Evolutionary conservation across 1,140 invertebrate genomes (phyloP).

Genomic region (Drosophila lowei): DNA sequence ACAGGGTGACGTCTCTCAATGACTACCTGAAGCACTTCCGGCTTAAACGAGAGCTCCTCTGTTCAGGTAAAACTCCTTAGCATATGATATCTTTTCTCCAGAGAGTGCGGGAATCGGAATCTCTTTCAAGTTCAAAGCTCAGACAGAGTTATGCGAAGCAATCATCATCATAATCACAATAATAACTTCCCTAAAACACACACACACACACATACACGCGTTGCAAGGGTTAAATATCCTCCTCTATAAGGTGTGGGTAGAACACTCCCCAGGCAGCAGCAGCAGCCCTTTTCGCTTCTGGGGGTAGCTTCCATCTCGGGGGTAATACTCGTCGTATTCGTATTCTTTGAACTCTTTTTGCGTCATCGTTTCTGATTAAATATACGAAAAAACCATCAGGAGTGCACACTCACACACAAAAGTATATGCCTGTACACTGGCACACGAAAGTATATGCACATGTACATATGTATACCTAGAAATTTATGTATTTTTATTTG

Average conservation of each 20-base stretch:
- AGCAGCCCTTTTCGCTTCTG: slow-evolving; percentile 34
- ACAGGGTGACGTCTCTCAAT: slow-evolving; percentile 49
- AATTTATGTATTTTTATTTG: slow-evolving; percentile 66
- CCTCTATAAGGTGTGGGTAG: slow-evolving; percentile 31
- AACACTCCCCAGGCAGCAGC: slow-evolving; percentile 15
- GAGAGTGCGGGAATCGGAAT: slow-evolving; percentile 36
- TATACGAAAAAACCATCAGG: slow-evolving; percentile 48
- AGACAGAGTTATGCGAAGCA: slow-evolving; percentile 47
- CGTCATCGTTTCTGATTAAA: slow-evolving; percentile 79
- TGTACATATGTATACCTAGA: slow-evolving; percentile 25
- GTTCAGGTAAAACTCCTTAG: slow-evolving; percentile 41
- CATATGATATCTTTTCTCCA: slow-evolving; percentile 27
- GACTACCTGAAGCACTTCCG: slow-evolving; percentile 72
- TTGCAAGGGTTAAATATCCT: slow-evolving; percentile 48
- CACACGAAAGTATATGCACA: neutral
- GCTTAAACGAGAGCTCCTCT: slow-evolving; percentile 22
- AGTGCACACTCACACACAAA: slow-evolving; percentile 16
- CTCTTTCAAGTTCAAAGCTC: slow-evolving; percentile 61
- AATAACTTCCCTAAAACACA: slow-evolving; percentile 46
- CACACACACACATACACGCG: slow-evolving; percentile 19
- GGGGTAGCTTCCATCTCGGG: slow-evolving; percentile 47
- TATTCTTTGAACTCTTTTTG: slow-evolving; percentile 68
- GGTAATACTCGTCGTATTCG: slow-evolving; percentile 39
- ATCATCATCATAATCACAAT: slow-evolving; percentile 59
- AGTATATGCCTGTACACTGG: neutral